phyloP scores from a whole-genome alignment of 2,797 vertebrate species.

The Aldrovandia affinis region DNA sequence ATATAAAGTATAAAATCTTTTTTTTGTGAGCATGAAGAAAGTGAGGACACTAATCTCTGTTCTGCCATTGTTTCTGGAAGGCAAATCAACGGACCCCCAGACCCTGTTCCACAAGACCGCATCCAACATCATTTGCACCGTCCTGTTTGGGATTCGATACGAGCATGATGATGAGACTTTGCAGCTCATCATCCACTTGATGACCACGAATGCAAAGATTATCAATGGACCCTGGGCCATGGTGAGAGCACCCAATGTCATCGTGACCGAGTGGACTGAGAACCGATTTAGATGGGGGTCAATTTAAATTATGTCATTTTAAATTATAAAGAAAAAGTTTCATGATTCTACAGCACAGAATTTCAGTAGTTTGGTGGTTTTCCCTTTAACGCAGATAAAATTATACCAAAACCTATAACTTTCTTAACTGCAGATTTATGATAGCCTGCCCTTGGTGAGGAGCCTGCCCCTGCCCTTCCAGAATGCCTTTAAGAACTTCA shows the following conservation, averaged over 20 bases:
- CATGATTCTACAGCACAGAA: no score
- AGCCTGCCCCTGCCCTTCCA: conserved; percentile 45
- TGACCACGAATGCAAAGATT: conserved; percentile 61
- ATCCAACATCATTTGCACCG: conserved; percentile 71
- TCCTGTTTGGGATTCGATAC: conserved; percentile 68
- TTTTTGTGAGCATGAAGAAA: not conserved
- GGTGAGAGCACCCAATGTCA: conserved; percentile 53
- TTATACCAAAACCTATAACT: not conserved
- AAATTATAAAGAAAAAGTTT: no score
- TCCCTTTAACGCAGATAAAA: no score
- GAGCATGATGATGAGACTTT: conserved; percentile 62
- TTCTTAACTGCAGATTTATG: conserved; percentile 37
- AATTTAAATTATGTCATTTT: no score
- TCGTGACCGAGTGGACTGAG: no score
- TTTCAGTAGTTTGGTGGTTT: not conserved
- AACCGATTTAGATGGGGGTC: no score
- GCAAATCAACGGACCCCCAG: conserved; percentile 58
- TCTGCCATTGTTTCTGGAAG: conserved; percentile 45
- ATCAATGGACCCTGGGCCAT: conserved; percentile 69
- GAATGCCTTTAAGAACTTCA: conserved; percentile 53
- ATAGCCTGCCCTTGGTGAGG: conserved; percentile 40
- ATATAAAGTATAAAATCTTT: not conserved
- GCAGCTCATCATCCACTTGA: conserved; percentile 55
- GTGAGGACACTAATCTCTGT: not conserved
- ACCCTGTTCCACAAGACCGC: conserved; percentile 65